Evolutionary conservation across 1,140 invertebrate genomes (phyloP).

Genomic region (Chionoecetes opilio): DNA sequence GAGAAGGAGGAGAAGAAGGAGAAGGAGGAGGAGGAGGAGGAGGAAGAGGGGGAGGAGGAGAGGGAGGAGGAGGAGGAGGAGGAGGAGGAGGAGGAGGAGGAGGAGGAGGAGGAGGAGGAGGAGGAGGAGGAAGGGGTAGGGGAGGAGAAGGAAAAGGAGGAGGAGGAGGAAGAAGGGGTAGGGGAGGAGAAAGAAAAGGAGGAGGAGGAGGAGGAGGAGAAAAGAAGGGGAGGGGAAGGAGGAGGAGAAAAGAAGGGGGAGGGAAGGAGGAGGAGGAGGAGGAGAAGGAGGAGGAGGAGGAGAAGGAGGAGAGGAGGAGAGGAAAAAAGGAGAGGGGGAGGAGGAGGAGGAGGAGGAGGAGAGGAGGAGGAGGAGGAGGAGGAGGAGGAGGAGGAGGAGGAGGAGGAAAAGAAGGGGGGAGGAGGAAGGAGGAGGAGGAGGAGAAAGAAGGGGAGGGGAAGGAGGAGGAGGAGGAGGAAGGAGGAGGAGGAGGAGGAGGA

Average conservation of each 20-base stretch:
- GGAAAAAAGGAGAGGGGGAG: not conserved
- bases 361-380: not conserved
- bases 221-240: not conserved
- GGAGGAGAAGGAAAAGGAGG: not conserved
- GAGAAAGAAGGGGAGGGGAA: not conserved
- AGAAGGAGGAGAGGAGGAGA: not conserved
- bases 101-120: not conserved
- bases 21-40: not conserved
- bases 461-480: not conserved
- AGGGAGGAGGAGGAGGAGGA: too few species aligned
- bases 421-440: not conserved
- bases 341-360: not conserved
- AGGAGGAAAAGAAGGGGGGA: not conserved
- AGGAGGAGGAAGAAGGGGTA: not conserved
- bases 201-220: not conserved
- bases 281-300: not conserved
- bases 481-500: not conserved
- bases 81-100: too few species aligned
- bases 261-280: not conserved
- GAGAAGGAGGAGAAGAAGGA: not conserved
- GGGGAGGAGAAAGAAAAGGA: not conserved
- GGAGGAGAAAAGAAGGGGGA: not conserved
- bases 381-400: not conserved
- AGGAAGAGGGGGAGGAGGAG: not conserved
- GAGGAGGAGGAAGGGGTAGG: not conserved